A percentile compares a stretch with the other conserved stretches of the same genome.
These are phyloP conservation scores for Petroica traversi DNA, from an alignment of 2,113 vertebrate species.

Conservation along the genomic window DNA sequence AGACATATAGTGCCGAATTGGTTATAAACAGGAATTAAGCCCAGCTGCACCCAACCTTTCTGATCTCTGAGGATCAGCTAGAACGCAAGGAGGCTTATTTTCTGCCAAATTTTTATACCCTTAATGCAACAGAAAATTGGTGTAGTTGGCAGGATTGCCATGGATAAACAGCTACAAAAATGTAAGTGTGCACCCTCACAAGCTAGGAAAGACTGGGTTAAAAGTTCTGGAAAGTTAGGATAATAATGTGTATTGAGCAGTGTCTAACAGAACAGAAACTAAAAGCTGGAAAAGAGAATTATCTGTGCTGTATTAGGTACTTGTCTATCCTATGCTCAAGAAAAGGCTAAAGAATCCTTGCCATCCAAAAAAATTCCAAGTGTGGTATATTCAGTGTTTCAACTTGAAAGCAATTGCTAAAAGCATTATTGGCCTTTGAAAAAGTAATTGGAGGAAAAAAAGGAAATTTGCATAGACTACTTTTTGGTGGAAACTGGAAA, in stretches of 20 bases:
- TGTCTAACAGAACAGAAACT: not conserved
- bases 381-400: not conserved
- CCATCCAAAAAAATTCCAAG: not conserved
- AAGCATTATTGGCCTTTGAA: not conserved
- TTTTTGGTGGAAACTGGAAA: not conserved
- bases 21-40: not conserved
- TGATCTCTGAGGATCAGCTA: not conserved
- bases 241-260: not conserved
- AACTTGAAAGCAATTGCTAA: not conserved
- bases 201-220: not conserved
- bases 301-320: not conserved
- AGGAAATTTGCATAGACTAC: not conserved
- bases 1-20: not conserved
- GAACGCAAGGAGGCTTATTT: not conserved
- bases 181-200: not conserved
- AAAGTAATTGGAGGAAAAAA: not conserved
- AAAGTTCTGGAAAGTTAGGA: not conserved
- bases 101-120: not conserved
- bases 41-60: not conserved
- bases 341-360: not conserved
- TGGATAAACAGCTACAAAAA: not conserved
- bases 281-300: not conserved
- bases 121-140: not conserved
- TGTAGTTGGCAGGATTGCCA: not conserved
- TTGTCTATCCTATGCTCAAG: not conserved